Percentiles rank a stretch among this genome's conserved stretches.
These are phyloP conservation scores for Molorchus minor DNA, from an alignment of 2,888 invertebrate genomes.

Conservation along the genomic window DNA sequence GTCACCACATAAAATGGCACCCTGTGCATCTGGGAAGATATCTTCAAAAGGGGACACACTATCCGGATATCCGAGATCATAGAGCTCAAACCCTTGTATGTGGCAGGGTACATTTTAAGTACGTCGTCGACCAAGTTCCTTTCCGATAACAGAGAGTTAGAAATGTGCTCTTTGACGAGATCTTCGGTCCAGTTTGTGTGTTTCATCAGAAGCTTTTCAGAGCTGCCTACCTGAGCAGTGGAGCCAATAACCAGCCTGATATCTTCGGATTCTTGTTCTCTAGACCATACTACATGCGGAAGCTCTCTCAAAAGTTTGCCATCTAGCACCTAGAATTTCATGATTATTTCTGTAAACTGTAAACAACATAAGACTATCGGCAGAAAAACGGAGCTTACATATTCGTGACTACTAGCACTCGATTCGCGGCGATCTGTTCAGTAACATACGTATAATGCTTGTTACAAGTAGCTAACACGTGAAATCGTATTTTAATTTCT, in stretches of 20 bases:
- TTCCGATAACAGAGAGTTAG: conserved; percentile 71
- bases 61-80: conserved; percentile 83
- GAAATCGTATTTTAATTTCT: too few species aligned
- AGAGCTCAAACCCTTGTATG: conserved; percentile 71
- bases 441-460: too few species aligned
- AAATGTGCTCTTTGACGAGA: conserved; percentile 71
- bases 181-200: conserved; percentile 74
- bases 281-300: conserved; percentile 72
- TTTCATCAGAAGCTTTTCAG: conserved; percentile 68
- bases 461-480: too few species aligned
- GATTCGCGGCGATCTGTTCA: too few species aligned
- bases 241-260: conserved; percentile 73
- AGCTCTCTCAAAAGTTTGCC: conserved; percentile 74
- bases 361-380: too few species aligned
- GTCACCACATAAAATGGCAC: conserved; percentile 80
- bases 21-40: conserved; percentile 69
- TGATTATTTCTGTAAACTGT: too few species aligned
- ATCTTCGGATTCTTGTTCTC: conserved; percentile 59
- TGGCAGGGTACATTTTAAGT: conserved; percentile 73
- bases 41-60: conserved; percentile 78
- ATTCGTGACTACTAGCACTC: too few species aligned
- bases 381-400: conserved; percentile 60
- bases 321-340: conserved; percentile 69
- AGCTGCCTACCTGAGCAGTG: conserved; percentile 77
- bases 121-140: conserved; percentile 71